Evolutionary conservation across 2,888 invertebrate genomes (phyloP), one percentile per base, ranked within the genome.

Genomic region (Tetrapedia diversipes): DNA sequence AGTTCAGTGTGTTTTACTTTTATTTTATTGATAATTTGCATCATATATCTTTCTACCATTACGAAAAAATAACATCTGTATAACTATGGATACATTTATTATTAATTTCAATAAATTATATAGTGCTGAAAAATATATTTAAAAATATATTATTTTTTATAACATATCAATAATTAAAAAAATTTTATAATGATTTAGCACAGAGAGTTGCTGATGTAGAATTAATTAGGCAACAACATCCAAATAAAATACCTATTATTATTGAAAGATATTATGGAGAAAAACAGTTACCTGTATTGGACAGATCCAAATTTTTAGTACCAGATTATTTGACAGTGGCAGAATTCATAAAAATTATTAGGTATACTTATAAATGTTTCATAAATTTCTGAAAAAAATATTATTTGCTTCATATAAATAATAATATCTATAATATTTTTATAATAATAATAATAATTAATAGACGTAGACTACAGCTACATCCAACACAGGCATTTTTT

Each of bases 311-410:
- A 92, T 97, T 96, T 92, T 92, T 98, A 87, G 97, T 98, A 16
- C 98, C 97, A 1, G 96, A 97, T 93, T 97, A 97, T 90, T 94
- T 97, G 56, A 96, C 97, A 0, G 96, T 97, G 95, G 97, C 97
- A 59, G 97, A 97, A 92, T 96, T 98, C 89, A 93, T 96, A 85
- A 95, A 96, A 77, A 96, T 97, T 75, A 96, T 97, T 92, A 95
- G 96, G 97, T 97, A 93, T 92, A 92, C 90, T 53, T 54, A 29
- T 4, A 3, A 24, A n/a, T 16, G 7, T 34, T 57, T 16, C 6
- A 1, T 41, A 32, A 43, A 39, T 1, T 51, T 29, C 16, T 64
- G 11, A 4, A 22, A 63, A 54, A 43, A 54, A 54, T 27, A 0
- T 29, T 19, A 24, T 32, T 29, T 8, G 24, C 65, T 8, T 37